Conservation (phyloP, 2,113 vertebrate species). For the Chlamydotis undulata region DNA sequence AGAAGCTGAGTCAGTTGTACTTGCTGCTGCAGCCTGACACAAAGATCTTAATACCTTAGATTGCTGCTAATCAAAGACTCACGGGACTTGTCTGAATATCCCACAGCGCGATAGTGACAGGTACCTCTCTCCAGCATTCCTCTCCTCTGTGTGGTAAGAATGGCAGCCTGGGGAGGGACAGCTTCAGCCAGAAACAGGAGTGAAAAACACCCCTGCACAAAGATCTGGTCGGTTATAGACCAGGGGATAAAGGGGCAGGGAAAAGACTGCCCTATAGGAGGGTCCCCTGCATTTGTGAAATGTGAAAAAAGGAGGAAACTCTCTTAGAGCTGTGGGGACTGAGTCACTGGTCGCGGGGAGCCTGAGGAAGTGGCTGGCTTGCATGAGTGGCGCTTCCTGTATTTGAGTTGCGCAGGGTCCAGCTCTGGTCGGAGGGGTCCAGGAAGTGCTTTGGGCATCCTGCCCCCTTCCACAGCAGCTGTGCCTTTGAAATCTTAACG, state of each 20-base stretch:
- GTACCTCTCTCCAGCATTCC: background rate
- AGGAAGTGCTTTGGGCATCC: background rate
- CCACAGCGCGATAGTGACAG: background rate
- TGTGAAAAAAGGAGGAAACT: background rate
- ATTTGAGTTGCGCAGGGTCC: background rate
- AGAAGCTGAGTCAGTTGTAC: background rate
- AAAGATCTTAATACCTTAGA: constrained; percentile 24
- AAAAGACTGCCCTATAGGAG: background rate
- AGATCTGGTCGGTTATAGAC: background rate
- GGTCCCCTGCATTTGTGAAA: rapidly evolving
- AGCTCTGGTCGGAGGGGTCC: background rate
- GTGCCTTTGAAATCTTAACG: background rate
- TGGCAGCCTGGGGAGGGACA: background rate
- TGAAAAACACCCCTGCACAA: background rate
- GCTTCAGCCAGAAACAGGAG: background rate
- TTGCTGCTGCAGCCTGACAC: background rate
- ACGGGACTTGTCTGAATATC: background rate
- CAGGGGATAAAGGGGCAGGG: background rate
- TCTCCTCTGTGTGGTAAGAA: background rate
- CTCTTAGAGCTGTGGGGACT: background rate
- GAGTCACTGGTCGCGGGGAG: background rate
- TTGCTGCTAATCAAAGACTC: constrained; percentile 1
- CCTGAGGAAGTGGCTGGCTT: background rate
- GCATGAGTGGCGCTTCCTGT: background rate
- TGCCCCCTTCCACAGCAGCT: background rate